Evolutionary conservation across 2,113 vertebrate species (phyloP).

Genomic region (Stercorarius parasiticus): DNA sequence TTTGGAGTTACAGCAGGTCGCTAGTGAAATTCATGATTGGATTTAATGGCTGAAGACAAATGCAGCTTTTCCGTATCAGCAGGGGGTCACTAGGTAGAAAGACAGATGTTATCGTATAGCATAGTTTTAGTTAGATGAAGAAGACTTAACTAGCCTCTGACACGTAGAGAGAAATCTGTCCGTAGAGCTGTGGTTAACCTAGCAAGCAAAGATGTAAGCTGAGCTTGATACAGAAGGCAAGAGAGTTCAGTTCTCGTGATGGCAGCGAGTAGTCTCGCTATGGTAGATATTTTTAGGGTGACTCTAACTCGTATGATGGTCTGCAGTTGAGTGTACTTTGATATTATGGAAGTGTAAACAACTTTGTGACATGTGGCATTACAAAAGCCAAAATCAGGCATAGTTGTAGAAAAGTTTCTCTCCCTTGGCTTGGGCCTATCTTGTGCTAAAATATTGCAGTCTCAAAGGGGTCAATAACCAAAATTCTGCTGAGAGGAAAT

Average conservation of each 20-base stretch:
- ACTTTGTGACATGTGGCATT: neutral
- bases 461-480: neutral
- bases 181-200: neutral
- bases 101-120: neutral
- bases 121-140: neutral
- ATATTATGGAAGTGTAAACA: neutral
- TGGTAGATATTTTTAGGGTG: neutral
- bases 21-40: neutral
- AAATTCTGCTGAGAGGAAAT: neutral
- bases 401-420: neutral
- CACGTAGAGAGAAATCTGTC: neutral
- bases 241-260: neutral
- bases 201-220: neutral
- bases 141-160: neutral
- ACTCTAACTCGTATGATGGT: neutral
- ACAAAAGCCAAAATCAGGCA: neutral
- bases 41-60: neutral
- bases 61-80: neutral
- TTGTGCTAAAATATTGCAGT: neutral
- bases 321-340: neutral
- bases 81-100: neutral
- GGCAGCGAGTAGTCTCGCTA: neutral
- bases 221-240: neutral
- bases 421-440: neutral
- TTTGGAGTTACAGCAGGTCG: neutral